Percentiles rank a stretch among this genome's conserved stretches.
These are phyloP conservation scores for Holothuria glaberrima DNA, from an alignment of 35 echinoderm and acorn worm genomes.

Conservation along the genomic window DNA sequence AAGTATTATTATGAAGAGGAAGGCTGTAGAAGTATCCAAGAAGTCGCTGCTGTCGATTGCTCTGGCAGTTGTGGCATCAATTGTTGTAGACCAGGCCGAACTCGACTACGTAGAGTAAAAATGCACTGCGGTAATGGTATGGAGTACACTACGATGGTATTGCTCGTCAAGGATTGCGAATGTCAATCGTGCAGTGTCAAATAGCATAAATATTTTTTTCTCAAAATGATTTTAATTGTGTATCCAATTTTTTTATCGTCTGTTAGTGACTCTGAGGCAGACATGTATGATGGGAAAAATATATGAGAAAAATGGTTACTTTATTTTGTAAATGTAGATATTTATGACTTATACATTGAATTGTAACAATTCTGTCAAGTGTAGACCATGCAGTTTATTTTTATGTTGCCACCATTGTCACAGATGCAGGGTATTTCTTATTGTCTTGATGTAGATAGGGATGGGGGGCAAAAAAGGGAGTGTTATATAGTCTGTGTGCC, in stretches of 20 bases:
- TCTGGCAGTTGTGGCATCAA: conserved; percentile 76
- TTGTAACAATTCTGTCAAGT: conserved; percentile 5
- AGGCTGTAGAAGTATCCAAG: conserved; percentile 66
- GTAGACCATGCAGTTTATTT: too few relatives aligned
- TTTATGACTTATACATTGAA: neutral
- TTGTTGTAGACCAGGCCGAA: conserved; percentile 75
- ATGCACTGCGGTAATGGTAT: conserved; percentile 75
- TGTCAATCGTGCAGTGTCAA: conserved; percentile 71
- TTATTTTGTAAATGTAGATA: conserved; percentile 25
- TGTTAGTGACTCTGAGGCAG: neutral
- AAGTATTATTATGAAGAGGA: conserved; percentile 50
- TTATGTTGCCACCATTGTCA: neutral
- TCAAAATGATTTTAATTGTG: conserved; percentile 8
- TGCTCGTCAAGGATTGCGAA: conserved; percentile 73
- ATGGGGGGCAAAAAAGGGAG: neutral
- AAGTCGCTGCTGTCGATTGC: conserved; percentile 59
- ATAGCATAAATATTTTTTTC: conserved; percentile 29
- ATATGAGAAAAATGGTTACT: neutral
- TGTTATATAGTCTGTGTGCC: neutral
- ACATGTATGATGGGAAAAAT: neutral
- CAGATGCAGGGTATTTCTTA: neutral
- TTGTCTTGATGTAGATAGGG: neutral
- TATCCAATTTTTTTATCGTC: neutral
- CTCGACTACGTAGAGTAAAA: conserved; percentile 61
- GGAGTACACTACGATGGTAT: conserved; percentile 29